phyloP scores from a whole-genome alignment of 2,888 invertebrate genomes.

The Ophioninae sp. region DNA sequence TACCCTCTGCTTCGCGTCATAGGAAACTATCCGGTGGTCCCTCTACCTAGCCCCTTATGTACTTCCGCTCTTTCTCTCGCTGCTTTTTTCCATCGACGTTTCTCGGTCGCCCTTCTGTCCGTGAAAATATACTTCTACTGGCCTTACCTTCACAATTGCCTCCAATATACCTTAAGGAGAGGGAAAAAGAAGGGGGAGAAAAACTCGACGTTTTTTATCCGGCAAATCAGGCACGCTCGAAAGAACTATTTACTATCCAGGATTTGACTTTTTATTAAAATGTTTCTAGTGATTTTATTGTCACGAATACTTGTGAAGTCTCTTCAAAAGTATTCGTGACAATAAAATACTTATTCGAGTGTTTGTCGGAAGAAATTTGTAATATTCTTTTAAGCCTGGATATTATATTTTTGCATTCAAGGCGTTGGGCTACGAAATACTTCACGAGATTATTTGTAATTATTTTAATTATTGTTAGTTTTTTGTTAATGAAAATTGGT shows the following conservation, averaged over 20 bases:
- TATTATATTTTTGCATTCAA: neutral
- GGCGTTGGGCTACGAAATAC: too few species aligned
- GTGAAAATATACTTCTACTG: conserved; percentile 45
- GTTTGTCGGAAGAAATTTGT: neutral
- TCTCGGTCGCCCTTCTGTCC: conserved; percentile 12
- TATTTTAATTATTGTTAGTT: too few species aligned
- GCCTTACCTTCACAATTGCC: neutral
- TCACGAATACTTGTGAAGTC: too few species aligned
- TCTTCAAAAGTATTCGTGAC: neutral
- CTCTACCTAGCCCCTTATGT: conserved; percentile 35
- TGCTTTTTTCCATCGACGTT: conserved; percentile 29
- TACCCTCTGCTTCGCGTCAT: conserved; percentile 52
- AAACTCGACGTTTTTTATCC: neutral
- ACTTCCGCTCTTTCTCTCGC: conserved; percentile 34
- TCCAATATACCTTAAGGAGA: neutral
- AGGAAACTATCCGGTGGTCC: conserved; percentile 34
- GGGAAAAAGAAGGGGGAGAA: neutral
- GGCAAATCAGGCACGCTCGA: neutral
- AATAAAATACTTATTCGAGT: neutral
- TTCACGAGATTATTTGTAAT: too few species aligned
- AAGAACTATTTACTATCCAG: neutral
- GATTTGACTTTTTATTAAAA: neutral
- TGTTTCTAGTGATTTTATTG: too few species aligned
- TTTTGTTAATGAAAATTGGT: too few species aligned
- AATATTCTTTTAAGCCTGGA: neutral